phyloP scores from a whole-genome alignment of 2,888 invertebrate genomes.

The Lysandra bellargus region DNA sequence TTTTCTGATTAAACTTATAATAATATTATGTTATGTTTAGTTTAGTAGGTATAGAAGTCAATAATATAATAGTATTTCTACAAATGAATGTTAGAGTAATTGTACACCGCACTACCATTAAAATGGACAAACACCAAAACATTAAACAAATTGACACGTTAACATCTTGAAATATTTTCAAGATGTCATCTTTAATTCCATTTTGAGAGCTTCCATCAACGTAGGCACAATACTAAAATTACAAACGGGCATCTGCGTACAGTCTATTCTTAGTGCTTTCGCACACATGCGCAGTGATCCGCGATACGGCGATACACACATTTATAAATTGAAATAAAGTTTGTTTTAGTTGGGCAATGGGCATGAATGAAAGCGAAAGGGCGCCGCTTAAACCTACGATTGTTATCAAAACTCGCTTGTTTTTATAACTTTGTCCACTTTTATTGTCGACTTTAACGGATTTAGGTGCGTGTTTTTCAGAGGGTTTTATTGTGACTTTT shows the following conservation, averaged over 20 bases:
- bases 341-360: constrained; percentile 78
- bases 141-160: too few relatives aligned
- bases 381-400: constrained; percentile 51
- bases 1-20: too few relatives aligned
- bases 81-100: too few relatives aligned
- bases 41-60: too few relatives aligned
- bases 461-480: neutral
- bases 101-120: too few relatives aligned
- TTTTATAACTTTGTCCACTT: constrained; percentile 37
- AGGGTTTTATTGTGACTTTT: neutral
- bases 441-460: constrained; percentile 20
- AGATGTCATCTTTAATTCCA: too few relatives aligned
- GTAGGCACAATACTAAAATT: constrained; percentile 39
- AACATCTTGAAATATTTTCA: too few relatives aligned
- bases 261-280: constrained; percentile 56
- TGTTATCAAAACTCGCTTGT: constrained; percentile 64
- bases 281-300: constrained; percentile 66
- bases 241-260: constrained; percentile 29
- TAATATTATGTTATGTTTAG: too few relatives aligned
- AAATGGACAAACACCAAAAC: too few relatives aligned
- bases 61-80: too few relatives aligned
- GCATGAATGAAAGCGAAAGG: constrained; percentile 77
- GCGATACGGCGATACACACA: constrained; percentile 63
- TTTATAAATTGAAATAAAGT: constrained; percentile 76
- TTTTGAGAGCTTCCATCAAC: constrained; percentile 36